Percentiles rank a stretch among this genome's conserved stretches.
phyloP scores from a whole-genome alignment of 2,113 vertebrate species.

The Ameiurus melas region DNA sequence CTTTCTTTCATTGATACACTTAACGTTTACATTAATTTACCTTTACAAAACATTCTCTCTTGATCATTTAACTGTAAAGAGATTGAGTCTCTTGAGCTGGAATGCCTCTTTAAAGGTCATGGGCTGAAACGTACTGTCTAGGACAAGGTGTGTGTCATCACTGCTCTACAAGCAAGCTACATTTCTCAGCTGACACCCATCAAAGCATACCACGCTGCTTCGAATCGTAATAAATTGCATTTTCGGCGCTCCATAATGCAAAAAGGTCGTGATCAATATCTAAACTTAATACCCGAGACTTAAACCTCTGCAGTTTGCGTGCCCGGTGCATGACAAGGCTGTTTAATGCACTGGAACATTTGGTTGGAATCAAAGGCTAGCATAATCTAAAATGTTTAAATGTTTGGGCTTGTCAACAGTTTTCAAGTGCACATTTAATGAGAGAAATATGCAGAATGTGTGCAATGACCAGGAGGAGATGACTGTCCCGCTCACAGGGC shows the following conservation, averaged over 20 bases:
- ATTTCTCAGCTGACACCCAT: constrained; percentile 67
- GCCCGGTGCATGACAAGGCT: constrained; percentile 11
- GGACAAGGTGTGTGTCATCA: constrained; percentile 65
- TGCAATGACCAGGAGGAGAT: constrained; percentile 55
- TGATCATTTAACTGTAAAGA: constrained; percentile 56
- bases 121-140: constrained; percentile 67
- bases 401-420: constrained; percentile 63
- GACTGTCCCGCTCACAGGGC: constrained; percentile 57
- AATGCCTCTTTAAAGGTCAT: constrained; percentile 70
- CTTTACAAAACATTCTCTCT: background rate
- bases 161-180: constrained; percentile 56
- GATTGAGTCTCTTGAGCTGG: constrained; percentile 59
- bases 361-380: constrained; percentile 23
- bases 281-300: constrained; percentile 29
- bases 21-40: background rate
- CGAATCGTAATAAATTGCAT: constrained; percentile 59
- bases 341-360: constrained; percentile 15
- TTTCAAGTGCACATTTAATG: constrained; percentile 47
- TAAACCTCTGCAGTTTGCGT: constrained; percentile 33
- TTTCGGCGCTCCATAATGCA: constrained; percentile 47
- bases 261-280: constrained; percentile 52
- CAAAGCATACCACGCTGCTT: constrained; percentile 66
- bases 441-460: constrained; percentile 51
- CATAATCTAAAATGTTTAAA: constrained; percentile 63
- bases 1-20: background rate